A percentile compares a stretch with the other conserved stretches of the same genome.
Conservation (phyloP, 2,888 invertebrate genomes). For the Latrodectus hesperus region DNA sequence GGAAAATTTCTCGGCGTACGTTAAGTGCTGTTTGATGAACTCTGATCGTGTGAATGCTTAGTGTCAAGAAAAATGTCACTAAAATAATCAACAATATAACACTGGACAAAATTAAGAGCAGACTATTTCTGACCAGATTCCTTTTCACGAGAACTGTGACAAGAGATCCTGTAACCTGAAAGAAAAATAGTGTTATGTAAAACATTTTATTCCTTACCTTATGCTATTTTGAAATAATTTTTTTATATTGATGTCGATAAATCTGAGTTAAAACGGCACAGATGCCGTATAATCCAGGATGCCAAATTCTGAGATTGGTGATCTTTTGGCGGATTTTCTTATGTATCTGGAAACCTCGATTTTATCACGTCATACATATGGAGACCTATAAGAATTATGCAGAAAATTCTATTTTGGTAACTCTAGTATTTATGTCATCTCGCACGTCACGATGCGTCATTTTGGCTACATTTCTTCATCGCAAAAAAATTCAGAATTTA, state of each 20-base stretch:
- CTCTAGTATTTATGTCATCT: too few species aligned
- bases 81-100: not conserved
- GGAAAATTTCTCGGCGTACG: not conserved
- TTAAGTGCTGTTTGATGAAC: slow-evolving; percentile 11
- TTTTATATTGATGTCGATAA: not conserved
- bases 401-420: too few species aligned
- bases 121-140: not conserved
- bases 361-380: not conserved
- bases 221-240: not conserved
- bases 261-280: not conserved
- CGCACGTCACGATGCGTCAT: too few species aligned
- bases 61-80: not conserved
- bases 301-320: too few species aligned
- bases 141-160: not conserved
- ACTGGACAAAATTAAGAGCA: not conserved
- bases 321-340: too few species aligned
- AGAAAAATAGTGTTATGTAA: not conserved
- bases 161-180: slow-evolving; percentile 10
- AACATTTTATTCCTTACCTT: not conserved
- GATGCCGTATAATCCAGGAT: not conserved
- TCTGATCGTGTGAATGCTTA: not conserved
- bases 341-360: not conserved
- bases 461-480: too few species aligned
- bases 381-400: too few species aligned
- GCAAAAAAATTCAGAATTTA: too few species aligned